These are phyloP conservation scores for Muscicapa adusta DNA, from an alignment of 2,113 vertebrate genomes.

Conservation along the genomic window DNA sequence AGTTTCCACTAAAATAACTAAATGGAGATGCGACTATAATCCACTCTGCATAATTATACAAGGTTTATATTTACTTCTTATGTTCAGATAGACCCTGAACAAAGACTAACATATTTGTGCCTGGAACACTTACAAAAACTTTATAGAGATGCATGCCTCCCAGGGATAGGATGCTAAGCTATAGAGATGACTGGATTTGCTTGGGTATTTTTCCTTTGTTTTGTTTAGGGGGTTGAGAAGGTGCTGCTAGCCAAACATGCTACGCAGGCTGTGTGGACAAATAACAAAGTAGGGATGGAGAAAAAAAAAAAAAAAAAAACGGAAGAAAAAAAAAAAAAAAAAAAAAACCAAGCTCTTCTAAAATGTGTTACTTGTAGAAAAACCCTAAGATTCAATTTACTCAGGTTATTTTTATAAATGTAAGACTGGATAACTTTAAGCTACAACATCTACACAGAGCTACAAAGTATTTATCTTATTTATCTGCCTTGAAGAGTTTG, in stretches of 20 bases:
- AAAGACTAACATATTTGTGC: background rate
- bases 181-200: background rate
- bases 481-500: background rate
- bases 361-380: background rate
- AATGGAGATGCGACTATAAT: background rate
- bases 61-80: background rate
- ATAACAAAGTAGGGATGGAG: background rate
- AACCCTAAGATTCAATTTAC: background rate
- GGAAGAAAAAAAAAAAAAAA: background rate
- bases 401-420: background rate
- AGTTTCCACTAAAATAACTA: background rate
- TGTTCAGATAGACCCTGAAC: background rate
- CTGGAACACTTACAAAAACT: background rate
- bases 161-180: background rate
- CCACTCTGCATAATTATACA: background rate
- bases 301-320: background rate
- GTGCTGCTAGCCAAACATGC: background rate
- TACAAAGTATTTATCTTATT: background rate
- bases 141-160: background rate
- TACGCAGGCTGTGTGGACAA: background rate
- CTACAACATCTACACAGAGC: background rate
- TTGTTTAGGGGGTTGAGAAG: background rate
- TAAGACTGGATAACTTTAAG: background rate
- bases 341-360: background rate
- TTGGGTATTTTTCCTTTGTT: background rate